These are phyloP conservation scores for Liopterus haemorrhoidalis DNA, from an alignment of 2,888 invertebrate species.

Conservation along the genomic window DNA sequence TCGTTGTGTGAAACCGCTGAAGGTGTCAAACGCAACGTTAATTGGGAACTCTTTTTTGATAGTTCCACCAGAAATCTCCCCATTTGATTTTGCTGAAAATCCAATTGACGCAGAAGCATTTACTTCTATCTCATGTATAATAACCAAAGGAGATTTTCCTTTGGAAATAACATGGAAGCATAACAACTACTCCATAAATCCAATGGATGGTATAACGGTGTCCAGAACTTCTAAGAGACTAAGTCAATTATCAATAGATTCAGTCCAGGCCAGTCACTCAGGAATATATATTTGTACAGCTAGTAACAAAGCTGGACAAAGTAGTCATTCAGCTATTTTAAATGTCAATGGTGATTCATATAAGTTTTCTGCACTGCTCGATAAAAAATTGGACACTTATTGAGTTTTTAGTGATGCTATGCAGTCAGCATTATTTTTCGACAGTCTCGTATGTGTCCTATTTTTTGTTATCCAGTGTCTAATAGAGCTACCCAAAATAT, in stretches of 20 bases:
- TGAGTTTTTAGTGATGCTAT: no score
- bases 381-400: no score
- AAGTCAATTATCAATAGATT: slow-evolving; percentile 16
- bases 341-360: slow-evolving; percentile 58
- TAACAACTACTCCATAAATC: slow-evolving; percentile 52
- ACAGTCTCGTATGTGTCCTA: no score
- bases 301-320: slow-evolving; percentile 60
- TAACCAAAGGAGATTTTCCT: slow-evolving; percentile 67
- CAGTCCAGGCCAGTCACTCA: slow-evolving; percentile 49
- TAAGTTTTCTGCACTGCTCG: no score
- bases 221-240: slow-evolving; percentile 32
- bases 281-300: slow-evolving; percentile 74
- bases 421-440: no score
- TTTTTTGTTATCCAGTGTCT: no score
- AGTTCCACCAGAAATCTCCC: slow-evolving; percentile 57
- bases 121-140: slow-evolving; percentile 64
- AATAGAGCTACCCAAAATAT: no score
- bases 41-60: slow-evolving; percentile 3
- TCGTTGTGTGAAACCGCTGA: background rate
- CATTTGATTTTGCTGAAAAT: slow-evolving; percentile 57
- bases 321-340: slow-evolving; percentile 57
- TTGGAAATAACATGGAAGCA: slow-evolving; percentile 66
- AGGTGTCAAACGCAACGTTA: no score
- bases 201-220: slow-evolving; percentile 43
- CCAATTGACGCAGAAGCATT: slow-evolving; percentile 64